Conservation (phyloP, 2,797 vertebrate genomes). For the Sebastes oblongus region DNA sequence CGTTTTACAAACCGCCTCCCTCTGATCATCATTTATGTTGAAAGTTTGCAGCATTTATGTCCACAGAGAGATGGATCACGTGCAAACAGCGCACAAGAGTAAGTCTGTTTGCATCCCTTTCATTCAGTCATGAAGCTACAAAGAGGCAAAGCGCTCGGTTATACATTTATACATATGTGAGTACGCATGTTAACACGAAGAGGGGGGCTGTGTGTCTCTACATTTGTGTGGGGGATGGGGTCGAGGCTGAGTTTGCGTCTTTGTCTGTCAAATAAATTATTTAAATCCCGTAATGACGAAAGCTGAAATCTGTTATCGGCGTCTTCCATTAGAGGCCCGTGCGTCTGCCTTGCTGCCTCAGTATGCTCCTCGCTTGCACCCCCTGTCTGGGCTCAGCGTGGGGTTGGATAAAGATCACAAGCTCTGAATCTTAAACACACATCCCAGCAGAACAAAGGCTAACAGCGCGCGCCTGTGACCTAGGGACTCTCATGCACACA, state of each 20-base stretch:
- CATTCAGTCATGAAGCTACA: not conserved
- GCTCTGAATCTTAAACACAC: slow-evolving; percentile 71
- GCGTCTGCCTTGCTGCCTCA: slow-evolving; percentile 43
- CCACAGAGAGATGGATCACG: slow-evolving; percentile 1
- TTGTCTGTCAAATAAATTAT: slow-evolving; percentile 82
- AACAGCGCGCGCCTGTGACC: slow-evolving; percentile 32
- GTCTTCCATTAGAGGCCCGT: slow-evolving; percentile 59
- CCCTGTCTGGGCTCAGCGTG: slow-evolving; percentile 47
- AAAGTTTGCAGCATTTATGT: not conserved
- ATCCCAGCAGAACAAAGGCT: slow-evolving; percentile 69
- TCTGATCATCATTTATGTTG: slow-evolving; percentile 26
- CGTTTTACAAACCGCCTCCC: not conserved
- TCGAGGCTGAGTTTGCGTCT: slow-evolving; percentile 60
- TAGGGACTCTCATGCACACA: not conserved
- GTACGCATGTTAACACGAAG: slow-evolving; percentile 17
- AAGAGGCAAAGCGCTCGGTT: not conserved
- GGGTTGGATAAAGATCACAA: slow-evolving; percentile 66
- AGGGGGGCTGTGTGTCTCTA: not conserved
- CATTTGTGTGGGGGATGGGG: slow-evolving; percentile 40
- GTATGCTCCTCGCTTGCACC: slow-evolving; percentile 18
- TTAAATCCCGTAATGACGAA: slow-evolving; percentile 83
- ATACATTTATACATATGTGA: not conserved
- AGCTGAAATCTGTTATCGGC: slow-evolving; percentile 79
- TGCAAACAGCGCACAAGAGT: not conserved
- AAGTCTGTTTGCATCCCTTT: not conserved